Conservation (phyloP, 2,888 invertebrate genomes). For the Muschampia plurimacula region DNA sequence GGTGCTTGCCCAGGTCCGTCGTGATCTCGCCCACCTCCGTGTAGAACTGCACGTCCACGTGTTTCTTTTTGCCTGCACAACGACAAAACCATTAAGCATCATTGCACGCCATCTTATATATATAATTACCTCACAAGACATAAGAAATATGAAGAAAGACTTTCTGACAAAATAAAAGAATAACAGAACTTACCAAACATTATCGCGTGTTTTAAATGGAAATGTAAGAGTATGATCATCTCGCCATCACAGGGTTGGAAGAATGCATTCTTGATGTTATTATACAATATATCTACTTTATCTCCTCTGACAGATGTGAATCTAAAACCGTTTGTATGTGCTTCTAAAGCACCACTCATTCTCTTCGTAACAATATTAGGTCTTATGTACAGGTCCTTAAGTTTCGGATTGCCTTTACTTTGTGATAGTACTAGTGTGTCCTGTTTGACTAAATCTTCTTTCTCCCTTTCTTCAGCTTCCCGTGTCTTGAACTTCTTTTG, state of each 20-base stretch:
- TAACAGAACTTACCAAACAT: conserved; percentile 93
- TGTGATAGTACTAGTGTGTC: conserved; percentile 97
- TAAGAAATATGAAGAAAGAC: too few species aligned
- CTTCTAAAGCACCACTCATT: conserved; percentile 97
- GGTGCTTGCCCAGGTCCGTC: conserved; percentile 99
- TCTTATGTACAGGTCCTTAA: conserved; percentile 98
- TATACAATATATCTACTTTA: conserved; percentile 99
- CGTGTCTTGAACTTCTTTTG: conserved; percentile 99
- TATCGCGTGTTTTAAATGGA: conserved; percentile 99
- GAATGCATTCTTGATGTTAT: conserved; percentile 99
- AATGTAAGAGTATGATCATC: conserved; percentile 99
- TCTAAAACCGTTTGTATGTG: conserved; percentile 97
- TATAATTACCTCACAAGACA: too few species aligned
- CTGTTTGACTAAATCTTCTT: conserved; percentile 99
- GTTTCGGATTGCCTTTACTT: conserved; percentile 98
- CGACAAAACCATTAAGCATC: too few species aligned
- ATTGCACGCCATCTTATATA: neutral
- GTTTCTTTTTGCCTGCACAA: conserved; percentile 94
- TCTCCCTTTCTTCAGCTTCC: conserved; percentile 99
- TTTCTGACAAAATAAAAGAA: neutral
- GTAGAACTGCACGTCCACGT: conserved; percentile 99
- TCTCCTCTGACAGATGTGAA: conserved; percentile 99
- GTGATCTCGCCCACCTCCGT: conserved; percentile 99
- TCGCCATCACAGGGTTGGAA: conserved; percentile 99
- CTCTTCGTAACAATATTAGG: conserved; percentile 99